Evolutionary conservation across 2,797 vertebrate species (phyloP).

Genomic region (Petrocephalus schoutedeni): DNA sequence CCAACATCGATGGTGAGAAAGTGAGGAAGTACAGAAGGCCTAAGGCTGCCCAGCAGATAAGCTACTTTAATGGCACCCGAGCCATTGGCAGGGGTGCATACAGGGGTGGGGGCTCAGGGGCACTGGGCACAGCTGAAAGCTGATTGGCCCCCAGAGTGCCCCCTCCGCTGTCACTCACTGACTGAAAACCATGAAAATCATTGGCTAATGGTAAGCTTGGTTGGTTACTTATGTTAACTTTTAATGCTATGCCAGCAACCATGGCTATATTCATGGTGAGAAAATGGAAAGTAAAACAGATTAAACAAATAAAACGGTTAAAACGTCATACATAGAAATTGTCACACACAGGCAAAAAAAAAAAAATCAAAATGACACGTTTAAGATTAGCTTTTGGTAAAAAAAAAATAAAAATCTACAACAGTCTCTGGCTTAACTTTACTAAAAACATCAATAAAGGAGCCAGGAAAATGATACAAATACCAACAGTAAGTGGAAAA

Average conservation of each 20-base stretch:
- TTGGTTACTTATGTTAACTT: background rate
- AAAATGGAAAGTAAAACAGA: background rate
- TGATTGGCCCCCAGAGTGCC: background rate
- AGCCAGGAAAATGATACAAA: background rate
- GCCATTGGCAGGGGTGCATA: background rate
- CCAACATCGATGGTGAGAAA: conserved; percentile 28
- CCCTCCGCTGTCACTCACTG: background rate
- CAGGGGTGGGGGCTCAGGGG: background rate
- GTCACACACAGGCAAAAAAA: background rate
- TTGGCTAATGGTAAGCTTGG: background rate
- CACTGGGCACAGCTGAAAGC: background rate
- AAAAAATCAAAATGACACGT: background rate
- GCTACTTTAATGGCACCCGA: background rate
- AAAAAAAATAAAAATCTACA: too few species aligned
- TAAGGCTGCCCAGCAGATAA: conserved; percentile 32
- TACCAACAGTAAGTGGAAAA: background rate
- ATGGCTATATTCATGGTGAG: background rate
- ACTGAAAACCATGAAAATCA: background rate
- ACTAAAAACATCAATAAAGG: background rate
- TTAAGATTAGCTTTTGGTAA: background rate
- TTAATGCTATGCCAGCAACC: background rate
- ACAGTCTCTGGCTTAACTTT: too few species aligned
- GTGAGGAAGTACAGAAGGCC: conserved; percentile 27
- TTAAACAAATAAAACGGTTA: background rate
- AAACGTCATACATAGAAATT: background rate